Conservation (phyloP, 1,140 invertebrate genomes). For the Megalonaias nervosa region DNA sequence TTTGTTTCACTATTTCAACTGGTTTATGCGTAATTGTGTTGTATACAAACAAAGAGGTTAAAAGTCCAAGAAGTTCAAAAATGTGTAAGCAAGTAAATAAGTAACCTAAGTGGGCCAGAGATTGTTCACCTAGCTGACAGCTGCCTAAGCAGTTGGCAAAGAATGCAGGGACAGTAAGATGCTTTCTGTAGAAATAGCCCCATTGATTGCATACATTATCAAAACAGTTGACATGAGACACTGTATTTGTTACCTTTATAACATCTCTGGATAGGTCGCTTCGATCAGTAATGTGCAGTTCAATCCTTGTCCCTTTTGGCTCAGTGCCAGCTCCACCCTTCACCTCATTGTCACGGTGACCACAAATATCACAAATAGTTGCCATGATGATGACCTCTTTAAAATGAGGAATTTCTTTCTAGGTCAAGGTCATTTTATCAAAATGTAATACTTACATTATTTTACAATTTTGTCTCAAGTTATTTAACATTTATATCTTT, state of each 20-base stretch:
- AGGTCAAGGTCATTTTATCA: too few relatives aligned
- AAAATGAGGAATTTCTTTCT: slow-evolving; percentile 92
- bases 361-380: slow-evolving; percentile 92
- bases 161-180: too few relatives aligned
- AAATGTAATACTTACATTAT: too few relatives aligned
- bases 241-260: slow-evolving; percentile 80
- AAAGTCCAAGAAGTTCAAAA: neutral
- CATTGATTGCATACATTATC: too few relatives aligned
- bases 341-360: slow-evolving; percentile 93
- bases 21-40: too few relatives aligned
- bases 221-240: too few relatives aligned
- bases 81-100: neutral
- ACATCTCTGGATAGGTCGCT: slow-evolving; percentile 94
- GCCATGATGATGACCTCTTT: slow-evolving; percentile 99
- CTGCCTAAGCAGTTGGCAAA: too few relatives aligned
- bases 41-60: neutral
- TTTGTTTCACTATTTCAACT: too few relatives aligned
- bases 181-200: too few relatives aligned
- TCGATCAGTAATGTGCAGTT: slow-evolving; percentile 80
- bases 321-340: slow-evolving; percentile 95
- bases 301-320: slow-evolving; percentile 84
- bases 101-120: neutral
- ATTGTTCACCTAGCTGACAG: neutral
- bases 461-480: too few relatives aligned
- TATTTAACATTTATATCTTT: too few relatives aligned